These are phyloP conservation scores for Eurytoma adleriae DNA, from an alignment of 2,888 invertebrate species.

Conservation along the genomic window DNA sequence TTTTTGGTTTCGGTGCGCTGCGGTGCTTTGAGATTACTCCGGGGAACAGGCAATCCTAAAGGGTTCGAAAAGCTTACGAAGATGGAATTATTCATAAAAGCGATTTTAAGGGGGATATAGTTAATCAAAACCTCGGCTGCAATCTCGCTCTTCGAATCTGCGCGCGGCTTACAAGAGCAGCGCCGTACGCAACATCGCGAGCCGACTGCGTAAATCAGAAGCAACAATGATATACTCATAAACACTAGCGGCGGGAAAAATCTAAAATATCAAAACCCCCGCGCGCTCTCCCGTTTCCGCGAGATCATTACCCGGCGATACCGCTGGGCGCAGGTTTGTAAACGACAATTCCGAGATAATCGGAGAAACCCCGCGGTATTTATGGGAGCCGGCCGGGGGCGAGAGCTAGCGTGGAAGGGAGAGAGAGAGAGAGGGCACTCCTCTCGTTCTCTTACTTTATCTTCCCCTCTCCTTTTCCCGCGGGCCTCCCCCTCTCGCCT, in stretches of 20 bases:
- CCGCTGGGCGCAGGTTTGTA: conserved; percentile 59
- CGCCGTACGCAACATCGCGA: no score
- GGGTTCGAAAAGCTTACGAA: no score
- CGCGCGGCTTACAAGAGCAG: neutral
- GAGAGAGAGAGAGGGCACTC: conserved; percentile 1
- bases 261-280: conserved; percentile 32
- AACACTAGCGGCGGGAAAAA: conserved; percentile 36
- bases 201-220: conserved; percentile 35
- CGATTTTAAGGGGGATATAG: neutral
- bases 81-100: no score
- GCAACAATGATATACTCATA: conserved; percentile 31
- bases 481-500: conserved; percentile 49
- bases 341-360: conserved; percentile 62
- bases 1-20: no score
- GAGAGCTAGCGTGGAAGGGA: conserved; percentile 30
- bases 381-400: conserved; percentile 60
- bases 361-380: conserved; percentile 62
- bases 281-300: conserved; percentile 39
- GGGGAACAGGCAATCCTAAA: no score
- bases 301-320: conserved; percentile 60
- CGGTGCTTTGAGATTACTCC: no score
- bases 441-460: conserved; percentile 14
- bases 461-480: conserved; percentile 3
- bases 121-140: conserved; percentile 7
- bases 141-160: neutral